Evolutionary conservation across 1,140 invertebrate species (phyloP).

Genomic region (Drosophila grimshawi): DNA sequence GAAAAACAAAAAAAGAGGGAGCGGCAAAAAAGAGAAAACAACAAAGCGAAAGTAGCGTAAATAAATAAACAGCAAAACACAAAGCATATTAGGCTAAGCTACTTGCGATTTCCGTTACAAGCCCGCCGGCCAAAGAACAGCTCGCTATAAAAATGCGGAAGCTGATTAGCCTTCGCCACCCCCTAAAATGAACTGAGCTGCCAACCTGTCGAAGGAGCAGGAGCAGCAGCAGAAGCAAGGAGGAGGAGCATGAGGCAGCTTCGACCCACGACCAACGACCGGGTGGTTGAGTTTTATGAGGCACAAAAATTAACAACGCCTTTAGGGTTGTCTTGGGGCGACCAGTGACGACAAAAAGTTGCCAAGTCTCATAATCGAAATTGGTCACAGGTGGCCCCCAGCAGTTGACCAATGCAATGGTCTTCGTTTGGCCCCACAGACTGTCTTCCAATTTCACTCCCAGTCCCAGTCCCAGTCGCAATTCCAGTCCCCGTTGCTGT

Average conservation of each 20-base stretch:
- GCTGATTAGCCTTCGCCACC: conserved; percentile 69
- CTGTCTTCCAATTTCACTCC: background rate
- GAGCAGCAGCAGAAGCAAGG: background rate
- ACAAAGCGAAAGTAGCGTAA: conserved; percentile 72
- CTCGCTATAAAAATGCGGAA: conserved; percentile 77
- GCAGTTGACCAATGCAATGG: conserved; percentile 61
- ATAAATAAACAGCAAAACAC: conserved; percentile 81
- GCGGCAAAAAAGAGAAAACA: conserved; percentile 11
- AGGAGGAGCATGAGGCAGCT: background rate
- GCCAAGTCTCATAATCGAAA: conserved; percentile 81
- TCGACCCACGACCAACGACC: conserved; percentile 7
- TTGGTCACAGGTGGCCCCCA: conserved; percentile 79
- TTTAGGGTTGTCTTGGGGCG: conserved; percentile 70
- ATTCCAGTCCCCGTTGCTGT: background rate
- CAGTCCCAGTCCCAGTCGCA: background rate
- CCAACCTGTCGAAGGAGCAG: conserved; percentile 14
- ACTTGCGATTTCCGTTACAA: conserved; percentile 82
- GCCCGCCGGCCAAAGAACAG: conserved; percentile 41
- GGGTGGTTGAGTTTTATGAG: conserved; percentile 76
- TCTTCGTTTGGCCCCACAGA: background rate
- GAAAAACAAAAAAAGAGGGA: conserved; percentile 15
- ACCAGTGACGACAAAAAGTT: conserved; percentile 42
- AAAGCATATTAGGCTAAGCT: conserved; percentile 83
- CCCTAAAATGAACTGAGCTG: conserved; percentile 54
- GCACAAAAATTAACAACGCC: conserved; percentile 82